Conservation (phyloP, 1,140 invertebrate genomes). For the Acromyrmex charruanus region DNA sequence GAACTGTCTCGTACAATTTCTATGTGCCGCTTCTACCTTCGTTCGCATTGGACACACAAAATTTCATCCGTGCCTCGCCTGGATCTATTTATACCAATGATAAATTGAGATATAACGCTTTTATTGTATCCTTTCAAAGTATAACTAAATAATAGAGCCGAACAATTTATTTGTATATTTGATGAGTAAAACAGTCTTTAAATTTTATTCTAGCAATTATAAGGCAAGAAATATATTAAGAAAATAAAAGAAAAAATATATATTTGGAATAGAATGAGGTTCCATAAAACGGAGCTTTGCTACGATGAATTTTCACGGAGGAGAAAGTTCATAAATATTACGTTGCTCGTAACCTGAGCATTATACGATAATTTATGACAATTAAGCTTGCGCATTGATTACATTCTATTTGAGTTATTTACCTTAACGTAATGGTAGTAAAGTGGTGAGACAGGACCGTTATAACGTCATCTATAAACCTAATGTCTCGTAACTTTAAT, state of each 20-base stretch:
- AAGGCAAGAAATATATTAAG: not conserved
- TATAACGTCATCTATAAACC: constrained; percentile 37
- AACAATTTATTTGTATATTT: not conserved
- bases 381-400: constrained; percentile 42
- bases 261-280: not conserved
- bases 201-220: not conserved
- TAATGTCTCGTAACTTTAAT: constrained; percentile 33
- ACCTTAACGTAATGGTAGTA: not conserved
- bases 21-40: constrained; percentile 43
- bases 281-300: not conserved
- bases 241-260: not conserved
- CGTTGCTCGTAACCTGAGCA: constrained; percentile 32
- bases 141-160: not conserved
- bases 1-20: constrained; percentile 63
- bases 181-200: not conserved
- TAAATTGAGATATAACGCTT: constrained; percentile 12
- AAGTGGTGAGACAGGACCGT: not conserved
- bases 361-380: constrained; percentile 46
- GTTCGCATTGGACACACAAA: constrained; percentile 33
- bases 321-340: constrained; percentile 50
- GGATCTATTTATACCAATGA: constrained; percentile 39
- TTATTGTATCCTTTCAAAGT: not conserved
- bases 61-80: constrained; percentile 27
- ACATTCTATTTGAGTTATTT: constrained; percentile 50
- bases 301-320: constrained; percentile 34